Base-by-base conservation (phyloP, 1,140 invertebrate genomes). In the Sitophilus oryzae region DNA sequence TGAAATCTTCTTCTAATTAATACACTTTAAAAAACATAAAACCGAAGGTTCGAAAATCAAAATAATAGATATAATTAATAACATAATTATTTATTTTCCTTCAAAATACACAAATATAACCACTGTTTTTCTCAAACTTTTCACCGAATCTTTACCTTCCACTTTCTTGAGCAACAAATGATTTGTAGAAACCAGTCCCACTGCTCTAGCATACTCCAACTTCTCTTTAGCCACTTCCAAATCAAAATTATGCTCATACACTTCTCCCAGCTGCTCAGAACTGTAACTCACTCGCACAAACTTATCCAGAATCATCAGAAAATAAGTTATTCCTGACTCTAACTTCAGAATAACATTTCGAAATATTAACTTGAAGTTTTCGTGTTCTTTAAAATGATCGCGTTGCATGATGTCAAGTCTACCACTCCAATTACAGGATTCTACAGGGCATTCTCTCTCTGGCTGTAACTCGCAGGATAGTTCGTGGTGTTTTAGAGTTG, bases 61-160 rank as follows among this genome's bases (percentile, higher is more conserved):
- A n/a, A n/a, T n/a, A n/a, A n/a, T n/a, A n/a, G n/a, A n/a, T n/a
- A n/a, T n/a, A n/a, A n/a, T n/a, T n/a, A n/a, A n/a, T n/a, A n/a
- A n/a, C n/a, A n/a, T n/a, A n/a, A n/a, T n/a, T n/a, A 42, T 42
- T 42, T 42, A 18, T 25, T 46, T 35, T n/a, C 45, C 25, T 40
- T 57, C 55, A 51, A 57, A 57, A 35, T 57, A 52, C 14, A 57
- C 55, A 20, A 51, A 57, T 19, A 57, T 34, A 40, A 52, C 20
- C 11, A 57, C 42, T 14, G 48, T 44, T 40, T 52, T 57, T 21
- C 55, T 44, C 8, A 57, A 30, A 22, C 55, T 57, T 20, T 57
- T 57, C 34, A 57, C 55, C 1, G 55, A 10, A 16, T 46, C 42
- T 15, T 21, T 36, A 1, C 55, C 55, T 5, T 51, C 55, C 18